phyloP scores from a whole-genome alignment of 2,113 vertebrate genomes.

The Pyrgilauda ruficollis region DNA sequence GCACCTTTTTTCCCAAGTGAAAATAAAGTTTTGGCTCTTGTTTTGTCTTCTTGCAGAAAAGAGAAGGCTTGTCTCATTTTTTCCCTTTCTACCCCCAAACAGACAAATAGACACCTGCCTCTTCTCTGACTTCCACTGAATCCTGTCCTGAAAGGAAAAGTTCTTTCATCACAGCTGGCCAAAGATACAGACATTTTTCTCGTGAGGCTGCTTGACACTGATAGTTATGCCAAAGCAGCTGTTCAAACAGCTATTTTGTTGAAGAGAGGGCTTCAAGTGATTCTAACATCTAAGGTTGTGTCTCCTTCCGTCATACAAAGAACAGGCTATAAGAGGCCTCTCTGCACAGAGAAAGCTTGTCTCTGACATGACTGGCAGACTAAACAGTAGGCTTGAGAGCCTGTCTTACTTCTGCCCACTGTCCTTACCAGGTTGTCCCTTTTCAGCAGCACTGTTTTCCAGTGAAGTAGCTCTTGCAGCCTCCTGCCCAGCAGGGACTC shows the following conservation, averaged over 20 bases:
- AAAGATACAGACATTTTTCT: neutral
- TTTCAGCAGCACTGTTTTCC: neutral
- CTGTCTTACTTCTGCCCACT: neutral
- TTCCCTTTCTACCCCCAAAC: neutral
- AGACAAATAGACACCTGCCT: neutral
- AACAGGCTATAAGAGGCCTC: neutral
- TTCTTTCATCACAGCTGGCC: neutral
- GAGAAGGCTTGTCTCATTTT: neutral
- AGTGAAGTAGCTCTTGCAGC: neutral
- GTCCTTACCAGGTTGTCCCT: neutral
- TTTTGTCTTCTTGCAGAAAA: neutral
- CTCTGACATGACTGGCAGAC: neutral
- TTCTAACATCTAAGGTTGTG: neutral
- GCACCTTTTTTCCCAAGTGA: neutral
- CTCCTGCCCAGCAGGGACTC: neutral
- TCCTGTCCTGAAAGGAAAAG: neutral
- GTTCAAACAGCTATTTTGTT: neutral
- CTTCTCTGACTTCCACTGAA: neutral
- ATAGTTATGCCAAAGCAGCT: neutral
- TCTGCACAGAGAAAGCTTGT: neutral
- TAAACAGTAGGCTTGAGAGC: neutral
- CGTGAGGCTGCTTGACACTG: rapidly evolving
- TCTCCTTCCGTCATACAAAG: neutral
- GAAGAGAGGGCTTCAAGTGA: neutral
- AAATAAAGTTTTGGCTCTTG: neutral